Evolutionary conservation across 2,888 invertebrate genomes (phyloP).

Genomic region (Bombyx huttoni): DNA sequence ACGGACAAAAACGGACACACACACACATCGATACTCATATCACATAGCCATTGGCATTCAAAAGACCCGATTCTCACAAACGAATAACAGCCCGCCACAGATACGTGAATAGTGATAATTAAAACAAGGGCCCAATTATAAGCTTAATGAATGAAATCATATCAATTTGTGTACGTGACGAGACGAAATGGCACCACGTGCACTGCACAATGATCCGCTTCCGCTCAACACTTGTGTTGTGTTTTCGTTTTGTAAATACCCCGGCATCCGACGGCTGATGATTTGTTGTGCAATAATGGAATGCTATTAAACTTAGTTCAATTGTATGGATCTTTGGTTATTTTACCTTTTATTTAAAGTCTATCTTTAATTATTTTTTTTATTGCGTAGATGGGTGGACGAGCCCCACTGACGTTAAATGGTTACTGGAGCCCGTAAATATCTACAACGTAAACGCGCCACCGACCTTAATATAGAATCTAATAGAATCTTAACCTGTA

Average conservation of each 20-base stretch:
- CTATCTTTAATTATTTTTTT: no score
- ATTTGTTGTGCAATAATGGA: conserved; percentile 4
- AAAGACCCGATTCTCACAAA: neutral
- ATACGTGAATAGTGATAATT: conserved; percentile 1
- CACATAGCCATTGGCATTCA: neutral
- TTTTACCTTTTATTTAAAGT: no score
- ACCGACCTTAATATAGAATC: no score
- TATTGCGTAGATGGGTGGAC: no score
- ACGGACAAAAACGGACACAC: no score
- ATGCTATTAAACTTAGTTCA: neutral
- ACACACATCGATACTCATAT: neutral
- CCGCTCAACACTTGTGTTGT: conserved; percentile 16
- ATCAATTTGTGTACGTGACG: conserved; percentile 45
- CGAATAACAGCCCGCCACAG: neutral
- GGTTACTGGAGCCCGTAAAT: no score
- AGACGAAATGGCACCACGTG: conserved; percentile 36
- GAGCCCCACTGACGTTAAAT: no score
- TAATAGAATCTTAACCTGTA: no score
- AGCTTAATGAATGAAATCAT: conserved; percentile 53
- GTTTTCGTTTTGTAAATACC: conserved; percentile 10
- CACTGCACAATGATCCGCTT: conserved; percentile 22
- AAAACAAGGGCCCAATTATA: conserved; percentile 5
- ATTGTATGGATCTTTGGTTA: neutral
- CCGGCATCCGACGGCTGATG: conserved; percentile 9
- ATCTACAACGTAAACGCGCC: no score